These are phyloP conservation scores for Diglossa brunneiventris DNA, from an alignment of 2,113 vertebrate species.

Conservation along the genomic window DNA sequence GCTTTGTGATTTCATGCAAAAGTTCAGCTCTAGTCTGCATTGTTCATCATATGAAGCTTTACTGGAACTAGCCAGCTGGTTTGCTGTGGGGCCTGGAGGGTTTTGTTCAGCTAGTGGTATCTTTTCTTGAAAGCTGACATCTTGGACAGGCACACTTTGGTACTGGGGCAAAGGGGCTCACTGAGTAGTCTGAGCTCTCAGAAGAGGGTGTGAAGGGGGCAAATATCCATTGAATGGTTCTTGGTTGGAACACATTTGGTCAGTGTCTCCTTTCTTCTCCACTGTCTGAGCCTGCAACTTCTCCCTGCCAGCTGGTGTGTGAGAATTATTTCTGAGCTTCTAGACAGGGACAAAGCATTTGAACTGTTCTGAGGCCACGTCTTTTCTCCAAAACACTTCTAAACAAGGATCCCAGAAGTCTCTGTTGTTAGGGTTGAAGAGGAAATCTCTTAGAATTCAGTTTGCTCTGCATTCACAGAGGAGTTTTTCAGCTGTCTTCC, in stretches of 20 bases:
- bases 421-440: neutral
- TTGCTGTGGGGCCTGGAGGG: neutral
- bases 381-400: neutral
- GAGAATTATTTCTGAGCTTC: slow-evolving; percentile 43
- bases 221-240: neutral
- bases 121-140: neutral
- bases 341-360: neutral
- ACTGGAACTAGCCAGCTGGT: neutral
- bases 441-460: neutral
- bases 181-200: neutral
- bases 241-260: slow-evolving; percentile 1
- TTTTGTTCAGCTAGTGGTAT: neutral
- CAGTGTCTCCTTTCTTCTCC: neutral
- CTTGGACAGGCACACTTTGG: neutral
- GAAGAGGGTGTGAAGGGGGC: neutral
- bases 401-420: neutral
- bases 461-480: neutral
- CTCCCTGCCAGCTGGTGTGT: slow-evolving; percentile 24
- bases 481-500: neutral
- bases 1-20: slow-evolving; percentile 14
- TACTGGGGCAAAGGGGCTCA: neutral
- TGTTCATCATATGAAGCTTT: neutral
- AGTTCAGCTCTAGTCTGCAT: neutral
- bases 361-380: neutral
- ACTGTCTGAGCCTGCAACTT: neutral